phyloP scores from a whole-genome alignment of 2,113 vertebrate genomes.

The Psophia crepitans region DNA sequence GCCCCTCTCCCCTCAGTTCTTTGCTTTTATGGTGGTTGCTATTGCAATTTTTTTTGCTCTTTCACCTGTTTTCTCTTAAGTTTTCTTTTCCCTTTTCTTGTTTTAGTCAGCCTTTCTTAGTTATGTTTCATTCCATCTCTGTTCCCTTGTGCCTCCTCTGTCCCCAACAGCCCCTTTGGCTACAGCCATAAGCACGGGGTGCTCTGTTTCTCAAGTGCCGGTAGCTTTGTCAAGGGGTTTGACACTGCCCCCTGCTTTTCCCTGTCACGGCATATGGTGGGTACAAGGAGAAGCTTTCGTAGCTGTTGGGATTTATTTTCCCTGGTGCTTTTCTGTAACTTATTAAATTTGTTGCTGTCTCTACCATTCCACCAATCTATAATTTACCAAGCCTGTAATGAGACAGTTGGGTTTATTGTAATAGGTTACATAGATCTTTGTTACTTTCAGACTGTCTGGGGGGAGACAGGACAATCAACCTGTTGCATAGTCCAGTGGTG shows the following conservation, averaged over 20 bases:
- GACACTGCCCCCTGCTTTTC: not conserved
- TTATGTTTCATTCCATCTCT: not conserved
- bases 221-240: not conserved
- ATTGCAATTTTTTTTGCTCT: not conserved
- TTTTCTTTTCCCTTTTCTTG: not conserved
- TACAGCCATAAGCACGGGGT: accelerated
- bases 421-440: not conserved
- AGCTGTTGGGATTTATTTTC: not conserved
- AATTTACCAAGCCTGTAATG: not conserved
- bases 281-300: not conserved
- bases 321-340: not conserved
- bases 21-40: not conserved
- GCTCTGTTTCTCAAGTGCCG: not conserved
- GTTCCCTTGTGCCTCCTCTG: not conserved
- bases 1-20: not conserved
- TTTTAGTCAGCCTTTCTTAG: not conserved
- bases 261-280: not conserved
- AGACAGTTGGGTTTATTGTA: not conserved
- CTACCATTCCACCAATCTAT: not conserved
- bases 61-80: not conserved
- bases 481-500: not conserved
- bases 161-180: not conserved
- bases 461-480: not conserved
- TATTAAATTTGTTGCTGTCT: not conserved
- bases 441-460: not conserved